Evolutionary conservation across 92 coral and sea anemone species (phyloP), one percentile per base, ranked within the genome.

Genomic region (Ricordea florida): DNA sequence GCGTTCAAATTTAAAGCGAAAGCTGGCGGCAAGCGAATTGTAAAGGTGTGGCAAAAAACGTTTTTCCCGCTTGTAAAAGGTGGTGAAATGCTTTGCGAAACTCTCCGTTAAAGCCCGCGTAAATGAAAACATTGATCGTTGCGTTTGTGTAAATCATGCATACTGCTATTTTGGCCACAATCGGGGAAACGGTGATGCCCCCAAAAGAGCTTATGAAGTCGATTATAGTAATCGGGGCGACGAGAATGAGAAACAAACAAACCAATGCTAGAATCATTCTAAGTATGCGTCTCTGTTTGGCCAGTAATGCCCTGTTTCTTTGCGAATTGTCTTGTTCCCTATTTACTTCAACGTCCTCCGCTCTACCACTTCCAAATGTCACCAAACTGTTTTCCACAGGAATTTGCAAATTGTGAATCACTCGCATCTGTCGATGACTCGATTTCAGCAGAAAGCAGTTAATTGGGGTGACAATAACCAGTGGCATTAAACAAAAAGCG

Each of bases 61-160:
- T 27, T 38, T 28, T 28, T 34, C 53, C 7, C 21, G 33, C 63
- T 18, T 35, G 32, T 8, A 85, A 26, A 31, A 72, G 72, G 35
- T 55, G 72, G 13, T 34, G 36, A 57, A 87, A 87, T 27, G 93
- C 67, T 30, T 63, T 38, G 28, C 80, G 70, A 37, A 69, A 87
- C 2, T 87, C 93, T 4, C 85, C 74, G 44, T 64, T 82, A 47
- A 80, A 87, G 4, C 93, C 93, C 23, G 93, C 86, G 43, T 87
- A 87, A 9, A 79, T 73, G 50, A 87, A 83, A 1, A 87, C 85
- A 71, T 83, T 87, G 17, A 87, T 79, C 40, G 85, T 82, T 22
- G 82, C 85, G 49, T 87, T 87, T 0, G 89, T 59, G 28, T 71
- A 87, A 3, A 74, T 69, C 93, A 87, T 83, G 7, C 85, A 78